Percentiles rank a stretch among this genome's conserved stretches.
phyloP scores from a whole-genome alignment of 2,888 invertebrate species.

The Fabriciana adippe region DNA sequence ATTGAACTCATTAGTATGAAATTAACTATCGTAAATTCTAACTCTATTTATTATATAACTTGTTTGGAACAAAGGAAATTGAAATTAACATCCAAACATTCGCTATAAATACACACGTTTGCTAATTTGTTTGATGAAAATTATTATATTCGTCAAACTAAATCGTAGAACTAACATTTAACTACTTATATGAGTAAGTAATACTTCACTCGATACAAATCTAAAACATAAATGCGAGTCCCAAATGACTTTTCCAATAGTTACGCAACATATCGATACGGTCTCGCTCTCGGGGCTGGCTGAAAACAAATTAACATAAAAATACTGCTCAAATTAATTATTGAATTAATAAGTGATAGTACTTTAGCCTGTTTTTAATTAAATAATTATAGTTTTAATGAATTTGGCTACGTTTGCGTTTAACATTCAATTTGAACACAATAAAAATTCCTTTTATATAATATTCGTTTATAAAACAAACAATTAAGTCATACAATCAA shows the following conservation, averaged over 20 bases:
- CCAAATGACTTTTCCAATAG: conserved; percentile 47
- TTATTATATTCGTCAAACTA: neutral
- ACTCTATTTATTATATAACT: neutral
- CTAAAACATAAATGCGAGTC: conserved; percentile 37
- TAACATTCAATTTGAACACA: neutral
- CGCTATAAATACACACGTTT: neutral
- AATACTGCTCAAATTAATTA: conserved; percentile 12
- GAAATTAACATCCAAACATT: neutral
- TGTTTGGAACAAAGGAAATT: conserved; percentile 13
- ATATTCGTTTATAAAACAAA: too few relatives aligned
- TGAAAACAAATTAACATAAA: conserved; percentile 17
- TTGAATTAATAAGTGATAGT: conserved; percentile 8
- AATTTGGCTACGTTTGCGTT: neutral
- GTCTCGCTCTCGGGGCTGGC: conserved; percentile 19
- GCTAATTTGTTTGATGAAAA: neutral
- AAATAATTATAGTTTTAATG: conserved; percentile 10
- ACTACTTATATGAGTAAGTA: conserved; percentile 24
- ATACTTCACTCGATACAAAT: conserved; percentile 31
- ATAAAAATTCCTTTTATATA: too few relatives aligned
- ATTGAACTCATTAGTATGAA: neutral
- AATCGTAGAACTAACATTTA: conserved; percentile 5
- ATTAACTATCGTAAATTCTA: neutral
- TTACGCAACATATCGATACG: conserved; percentile 39
- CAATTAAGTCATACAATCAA: too few relatives aligned
- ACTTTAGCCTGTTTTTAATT: conserved; percentile 1